A percentile compares a stretch with the other conserved stretches of the same genome.
phyloP scores from a whole-genome alignment of 2,888 invertebrate species.

The Conomelus anceps region DNA sequence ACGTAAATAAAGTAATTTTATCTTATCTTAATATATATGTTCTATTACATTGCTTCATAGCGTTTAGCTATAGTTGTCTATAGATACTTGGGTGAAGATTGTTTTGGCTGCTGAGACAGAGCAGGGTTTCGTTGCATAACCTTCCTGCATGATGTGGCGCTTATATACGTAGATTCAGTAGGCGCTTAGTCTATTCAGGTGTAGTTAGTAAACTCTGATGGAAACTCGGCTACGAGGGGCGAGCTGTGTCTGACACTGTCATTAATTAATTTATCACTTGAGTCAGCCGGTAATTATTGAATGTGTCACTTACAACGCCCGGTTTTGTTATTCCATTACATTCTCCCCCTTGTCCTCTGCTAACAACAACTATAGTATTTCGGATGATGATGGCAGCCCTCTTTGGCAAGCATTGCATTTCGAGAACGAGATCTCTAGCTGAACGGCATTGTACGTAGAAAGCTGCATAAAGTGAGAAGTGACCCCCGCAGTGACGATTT shows the following conservation, averaged over 20 bases:
- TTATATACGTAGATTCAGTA: not conserved
- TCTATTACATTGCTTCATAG: not conserved
- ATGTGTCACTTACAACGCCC: conserved; percentile 12
- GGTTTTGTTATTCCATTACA: conserved; percentile 12
- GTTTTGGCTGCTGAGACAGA: not conserved
- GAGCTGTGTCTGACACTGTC: conserved; percentile 22
- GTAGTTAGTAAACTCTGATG: conserved; percentile 10
- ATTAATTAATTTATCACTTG: conserved; percentile 24
- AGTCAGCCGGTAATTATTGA: conserved; percentile 13
- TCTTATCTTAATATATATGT: too few relatives aligned
- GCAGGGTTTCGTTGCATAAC: too few relatives aligned
- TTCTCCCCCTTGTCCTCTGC: not conserved
- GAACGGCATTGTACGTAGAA: not conserved
- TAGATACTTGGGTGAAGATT: not conserved
- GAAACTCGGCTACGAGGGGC: not conserved
- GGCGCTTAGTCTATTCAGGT: not conserved
- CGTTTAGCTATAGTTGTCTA: not conserved
- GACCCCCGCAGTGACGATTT: not conserved
- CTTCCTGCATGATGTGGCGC: not conserved
- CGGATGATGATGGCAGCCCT: not conserved
- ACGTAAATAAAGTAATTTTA: too few relatives aligned
- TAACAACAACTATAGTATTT: not conserved
- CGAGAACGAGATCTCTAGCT: not conserved
- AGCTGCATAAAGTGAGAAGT: not conserved
- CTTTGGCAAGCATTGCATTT: not conserved